These are phyloP conservation scores for Tachypleus tridentatus DNA, from an alignment of 1,140 invertebrate species.

Conservation along the genomic window DNA sequence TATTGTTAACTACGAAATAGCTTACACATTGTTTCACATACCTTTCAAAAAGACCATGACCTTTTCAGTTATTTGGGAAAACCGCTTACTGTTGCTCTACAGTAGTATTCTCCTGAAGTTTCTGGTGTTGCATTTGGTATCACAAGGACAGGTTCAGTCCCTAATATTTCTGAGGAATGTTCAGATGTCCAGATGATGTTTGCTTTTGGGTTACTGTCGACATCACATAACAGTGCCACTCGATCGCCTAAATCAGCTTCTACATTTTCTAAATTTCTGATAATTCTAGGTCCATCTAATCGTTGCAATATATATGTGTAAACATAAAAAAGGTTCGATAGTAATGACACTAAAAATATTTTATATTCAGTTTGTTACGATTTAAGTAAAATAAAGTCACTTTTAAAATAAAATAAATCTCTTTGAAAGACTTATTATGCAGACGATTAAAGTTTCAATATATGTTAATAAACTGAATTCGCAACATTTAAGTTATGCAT, in stretches of 20 bases:
- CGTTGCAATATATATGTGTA: too few relatives aligned
- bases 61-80: conserved; percentile 68
- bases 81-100: conserved; percentile 59
- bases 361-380: too few relatives aligned
- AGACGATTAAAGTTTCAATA: too few relatives aligned
- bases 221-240: conserved; percentile 70
- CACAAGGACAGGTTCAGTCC: conserved; percentile 26
- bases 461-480: too few relatives aligned
- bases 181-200: conserved; percentile 78
- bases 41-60: conserved; percentile 70
- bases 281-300: conserved; percentile 73
- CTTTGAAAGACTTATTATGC: too few relatives aligned
- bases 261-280: conserved; percentile 54
- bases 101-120: conserved; percentile 71
- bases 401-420: too few relatives aligned
- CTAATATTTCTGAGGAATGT: conserved; percentile 32
- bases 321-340: too few relatives aligned
- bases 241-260: conserved; percentile 65
- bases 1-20: too few relatives aligned
- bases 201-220: conserved; percentile 76
- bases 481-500: too few relatives aligned
- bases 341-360: too few relatives aligned
- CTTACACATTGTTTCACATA: conserved; percentile 24
- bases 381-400: too few relatives aligned
- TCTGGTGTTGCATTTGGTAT: conserved; percentile 47